Conservation (phyloP, 2,797 vertebrate genomes). For the Xyrichtys novacula region DNA sequence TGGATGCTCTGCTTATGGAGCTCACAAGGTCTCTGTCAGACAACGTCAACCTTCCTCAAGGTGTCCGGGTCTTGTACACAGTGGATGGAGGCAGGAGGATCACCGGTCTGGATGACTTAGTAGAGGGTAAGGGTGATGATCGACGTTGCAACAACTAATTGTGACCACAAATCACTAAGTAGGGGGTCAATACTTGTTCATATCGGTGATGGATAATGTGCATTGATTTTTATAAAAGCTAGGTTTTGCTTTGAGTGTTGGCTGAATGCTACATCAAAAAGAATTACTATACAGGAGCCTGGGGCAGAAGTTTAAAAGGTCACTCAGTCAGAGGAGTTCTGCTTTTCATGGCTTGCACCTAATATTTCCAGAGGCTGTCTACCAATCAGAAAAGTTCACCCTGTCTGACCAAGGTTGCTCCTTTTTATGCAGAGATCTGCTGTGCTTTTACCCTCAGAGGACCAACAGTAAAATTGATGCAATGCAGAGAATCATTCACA, state of each 20-base stretch:
- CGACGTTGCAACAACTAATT: background rate
- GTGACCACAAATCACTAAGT: constrained; percentile 8
- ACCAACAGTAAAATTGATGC: constrained; percentile 4
- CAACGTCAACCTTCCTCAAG: constrained; percentile 96
- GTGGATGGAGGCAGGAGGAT: constrained; percentile 92
- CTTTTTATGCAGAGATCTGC: background rate
- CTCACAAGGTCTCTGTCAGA: constrained; percentile 95
- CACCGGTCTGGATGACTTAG: constrained; percentile 91
- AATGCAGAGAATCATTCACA: constrained; percentile 3
- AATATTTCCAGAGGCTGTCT: background rate
- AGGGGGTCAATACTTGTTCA: background rate
- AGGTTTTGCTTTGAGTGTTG: background rate
- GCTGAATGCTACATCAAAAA: constrained; percentile 3
- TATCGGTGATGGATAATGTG: constrained; percentile 11
- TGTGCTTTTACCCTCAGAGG: background rate
- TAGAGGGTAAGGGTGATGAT: constrained; percentile 88
- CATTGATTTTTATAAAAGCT: constrained; percentile 49
- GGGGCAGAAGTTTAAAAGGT: constrained; percentile 24
- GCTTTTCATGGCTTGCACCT: background rate
- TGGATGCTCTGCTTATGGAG: constrained; percentile 95
- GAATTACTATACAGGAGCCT: background rate
- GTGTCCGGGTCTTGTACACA: constrained; percentile 92
- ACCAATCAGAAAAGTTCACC: background rate
- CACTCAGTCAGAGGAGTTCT: constrained; percentile 7
- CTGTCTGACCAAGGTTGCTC: background rate